Evolutionary conservation across 1,140 invertebrate species (phyloP).

Genomic region (Choristoneura fumiferana): DNA sequence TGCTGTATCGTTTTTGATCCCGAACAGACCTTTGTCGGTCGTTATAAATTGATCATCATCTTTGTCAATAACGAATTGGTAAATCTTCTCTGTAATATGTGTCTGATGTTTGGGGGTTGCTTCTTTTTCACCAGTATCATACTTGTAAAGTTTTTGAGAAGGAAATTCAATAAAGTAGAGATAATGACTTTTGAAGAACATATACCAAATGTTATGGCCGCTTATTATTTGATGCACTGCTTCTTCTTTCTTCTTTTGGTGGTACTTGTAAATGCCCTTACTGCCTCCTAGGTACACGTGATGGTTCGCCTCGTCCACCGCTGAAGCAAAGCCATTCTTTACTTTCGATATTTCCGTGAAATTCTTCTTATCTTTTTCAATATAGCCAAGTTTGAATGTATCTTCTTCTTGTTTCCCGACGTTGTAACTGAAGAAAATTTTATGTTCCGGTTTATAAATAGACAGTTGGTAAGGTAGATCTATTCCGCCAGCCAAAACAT

Average conservation of each 20-base stretch:
- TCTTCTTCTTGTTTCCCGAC: conserved; percentile 52
- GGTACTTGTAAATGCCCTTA: conserved; percentile 52
- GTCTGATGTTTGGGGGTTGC: conserved; percentile 34
- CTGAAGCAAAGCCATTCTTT: conserved; percentile 38
- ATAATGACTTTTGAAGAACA: conserved; percentile 56
- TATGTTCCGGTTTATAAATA: conserved; percentile 43
- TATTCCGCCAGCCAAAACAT: conserved; percentile 49
- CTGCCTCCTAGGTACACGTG: conserved; percentile 57
- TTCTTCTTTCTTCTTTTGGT: conserved; percentile 38
- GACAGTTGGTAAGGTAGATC: conserved; percentile 64
- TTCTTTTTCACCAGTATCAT: neutral
- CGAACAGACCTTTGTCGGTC: conserved; percentile 53
- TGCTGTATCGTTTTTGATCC: conserved; percentile 52
- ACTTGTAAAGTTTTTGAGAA: conserved; percentile 48
- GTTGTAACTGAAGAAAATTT: conserved; percentile 65
- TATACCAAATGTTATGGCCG: conserved; percentile 57
- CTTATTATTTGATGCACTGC: conserved; percentile 37
- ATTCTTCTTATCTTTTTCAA: conserved; percentile 32
- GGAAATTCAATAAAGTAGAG: conserved; percentile 64
- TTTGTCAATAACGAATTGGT: conserved; percentile 61
- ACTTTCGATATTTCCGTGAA: neutral
- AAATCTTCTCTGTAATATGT: conserved; percentile 60
- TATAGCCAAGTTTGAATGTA: conserved; percentile 54
- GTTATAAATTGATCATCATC: conserved; percentile 58
- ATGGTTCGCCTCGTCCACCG: conserved; percentile 39